Percentiles rank a stretch among this genome's conserved stretches.
These are phyloP conservation scores for Aix galericulata DNA, from an alignment of 2,113 vertebrate species.

Conservation along the genomic window DNA sequence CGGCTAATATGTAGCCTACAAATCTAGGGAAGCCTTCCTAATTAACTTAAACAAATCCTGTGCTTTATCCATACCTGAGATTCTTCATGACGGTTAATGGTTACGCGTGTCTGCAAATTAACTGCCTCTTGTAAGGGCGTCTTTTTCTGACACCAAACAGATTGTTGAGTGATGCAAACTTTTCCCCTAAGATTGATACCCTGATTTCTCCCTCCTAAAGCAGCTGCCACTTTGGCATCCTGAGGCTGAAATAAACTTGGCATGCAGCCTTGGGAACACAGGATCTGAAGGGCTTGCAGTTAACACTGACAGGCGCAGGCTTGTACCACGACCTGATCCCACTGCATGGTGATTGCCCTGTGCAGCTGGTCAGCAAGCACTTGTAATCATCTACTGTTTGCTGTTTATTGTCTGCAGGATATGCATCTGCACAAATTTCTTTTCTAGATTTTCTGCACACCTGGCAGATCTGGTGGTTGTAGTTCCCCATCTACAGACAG, in stretches of 20 bases:
- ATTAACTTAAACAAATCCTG: background rate
- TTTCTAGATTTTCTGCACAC: background rate
- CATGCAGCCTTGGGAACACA: background rate
- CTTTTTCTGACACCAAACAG: background rate
- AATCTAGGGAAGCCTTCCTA: background rate
- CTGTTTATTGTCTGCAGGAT: background rate
- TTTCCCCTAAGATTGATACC: background rate
- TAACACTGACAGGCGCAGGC: background rate
- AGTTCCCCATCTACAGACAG: background rate
- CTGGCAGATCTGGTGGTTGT: background rate
- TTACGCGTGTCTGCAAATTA: background rate
- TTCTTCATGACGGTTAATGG: background rate
- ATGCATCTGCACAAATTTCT: background rate
- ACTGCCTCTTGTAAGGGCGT: background rate
- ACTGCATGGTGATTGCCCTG: background rate
- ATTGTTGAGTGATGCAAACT: background rate
- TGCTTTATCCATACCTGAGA: background rate
- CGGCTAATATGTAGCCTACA: background rate
- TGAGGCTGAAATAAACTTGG: constrained; percentile 24
- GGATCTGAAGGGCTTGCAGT: background rate
- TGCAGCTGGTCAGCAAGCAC: constrained; percentile 21
- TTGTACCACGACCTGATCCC: background rate
- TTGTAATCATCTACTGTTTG: constrained; percentile 34
- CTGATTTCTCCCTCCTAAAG: background rate
- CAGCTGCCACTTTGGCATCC: constrained; percentile 43